A percentile compares a stretch with the other conserved stretches of the same genome.
Evolutionary conservation across 35 echinoderm and acorn worm species (phyloP).

Genomic region (Strongylocentrotus purpuratus): DNA sequence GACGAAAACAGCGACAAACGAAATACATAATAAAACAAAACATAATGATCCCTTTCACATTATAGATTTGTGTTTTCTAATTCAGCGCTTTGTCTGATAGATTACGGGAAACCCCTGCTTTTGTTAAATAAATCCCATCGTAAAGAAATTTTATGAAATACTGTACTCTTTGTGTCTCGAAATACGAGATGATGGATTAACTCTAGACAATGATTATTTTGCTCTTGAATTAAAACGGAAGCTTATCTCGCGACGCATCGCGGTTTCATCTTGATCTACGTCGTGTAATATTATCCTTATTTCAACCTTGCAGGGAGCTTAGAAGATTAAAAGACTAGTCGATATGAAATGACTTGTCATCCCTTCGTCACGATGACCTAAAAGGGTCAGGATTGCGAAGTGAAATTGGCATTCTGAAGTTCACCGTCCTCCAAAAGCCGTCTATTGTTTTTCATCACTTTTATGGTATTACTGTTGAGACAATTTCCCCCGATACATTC

Average conservation of each 20-base stretch:
- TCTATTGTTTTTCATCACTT: too few relatives aligned
- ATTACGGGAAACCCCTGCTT: neutral
- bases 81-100: neutral
- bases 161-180: conserved; percentile 7
- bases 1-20: too few relatives aligned
- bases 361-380: neutral
- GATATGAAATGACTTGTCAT: neutral
- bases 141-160: neutral
- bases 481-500: too few relatives aligned
- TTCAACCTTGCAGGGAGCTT: neutral
- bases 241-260: neutral
- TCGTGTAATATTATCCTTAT: neutral
- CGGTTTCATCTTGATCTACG: neutral
- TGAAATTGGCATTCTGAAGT: neutral
- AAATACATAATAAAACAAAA: neutral
- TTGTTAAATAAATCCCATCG: neutral
- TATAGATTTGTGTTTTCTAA: neutral
- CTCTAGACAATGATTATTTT: neutral
- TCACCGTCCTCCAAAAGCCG: neutral
- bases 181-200: neutral
- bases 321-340: neutral
- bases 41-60: neutral
- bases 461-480: too few relatives aligned
- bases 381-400: neutral
- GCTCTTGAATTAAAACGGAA: neutral